Evolutionary conservation across 2,113 vertebrate species (phyloP).

Genomic region (Corythornis cristatus): DNA sequence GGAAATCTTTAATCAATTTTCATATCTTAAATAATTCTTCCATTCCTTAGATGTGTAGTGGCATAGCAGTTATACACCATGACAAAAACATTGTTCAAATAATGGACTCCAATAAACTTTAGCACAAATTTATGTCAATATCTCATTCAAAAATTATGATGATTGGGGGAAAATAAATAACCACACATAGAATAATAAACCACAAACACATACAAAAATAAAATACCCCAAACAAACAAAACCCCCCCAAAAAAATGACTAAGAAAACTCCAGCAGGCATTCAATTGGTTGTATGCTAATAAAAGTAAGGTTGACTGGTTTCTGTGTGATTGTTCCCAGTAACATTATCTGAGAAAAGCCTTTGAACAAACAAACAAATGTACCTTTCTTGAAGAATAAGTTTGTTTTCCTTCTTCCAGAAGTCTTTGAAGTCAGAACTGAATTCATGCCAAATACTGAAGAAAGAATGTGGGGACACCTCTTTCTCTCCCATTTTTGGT

Average conservation of each 20-base stretch:
- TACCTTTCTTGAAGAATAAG: constrained; percentile 94
- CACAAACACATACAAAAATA: not conserved
- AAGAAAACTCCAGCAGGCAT: not conserved
- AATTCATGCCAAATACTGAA: constrained; percentile 98
- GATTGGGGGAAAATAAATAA: not conserved
- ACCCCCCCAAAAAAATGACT: not conserved
- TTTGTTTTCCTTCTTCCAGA: constrained; percentile 98
- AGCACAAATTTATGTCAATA: not conserved
- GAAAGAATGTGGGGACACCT: constrained; percentile 90
- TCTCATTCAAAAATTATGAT: not conserved
- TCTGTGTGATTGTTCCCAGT: not conserved
- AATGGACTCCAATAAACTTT: not conserved
- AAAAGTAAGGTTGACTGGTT: constrained; percentile 12
- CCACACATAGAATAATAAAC: too few species aligned
- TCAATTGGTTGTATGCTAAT: not conserved
- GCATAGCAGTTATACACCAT: not conserved
- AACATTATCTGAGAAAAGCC: constrained; percentile 37
- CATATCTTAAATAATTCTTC: not conserved
- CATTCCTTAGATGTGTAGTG: not conserved
- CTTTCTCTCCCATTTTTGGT: constrained; percentile 93
- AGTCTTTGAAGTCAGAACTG: constrained; percentile 96
- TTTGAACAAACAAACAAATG: constrained; percentile 68
- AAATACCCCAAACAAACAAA: not conserved
- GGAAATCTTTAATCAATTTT: not conserved
- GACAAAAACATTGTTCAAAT: not conserved